These are phyloP conservation scores for Hyles lineata DNA, from an alignment of 2,888 invertebrate species.

Conservation along the genomic window DNA sequence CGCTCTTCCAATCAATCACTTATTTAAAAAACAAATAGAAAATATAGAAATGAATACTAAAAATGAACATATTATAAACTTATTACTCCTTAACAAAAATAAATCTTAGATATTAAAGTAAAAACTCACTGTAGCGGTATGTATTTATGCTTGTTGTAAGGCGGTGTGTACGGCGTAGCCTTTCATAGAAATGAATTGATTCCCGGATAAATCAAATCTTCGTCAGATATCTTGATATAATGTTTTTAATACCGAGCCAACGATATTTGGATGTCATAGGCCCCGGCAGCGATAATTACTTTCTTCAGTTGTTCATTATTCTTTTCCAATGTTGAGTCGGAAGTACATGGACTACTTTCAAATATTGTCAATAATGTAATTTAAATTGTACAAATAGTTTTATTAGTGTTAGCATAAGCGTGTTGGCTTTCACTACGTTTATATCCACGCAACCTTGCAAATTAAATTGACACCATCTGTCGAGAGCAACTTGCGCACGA, in stretches of 20 bases:
- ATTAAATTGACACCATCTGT: conserved; percentile 75
- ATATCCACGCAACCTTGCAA: conserved; percentile 57
- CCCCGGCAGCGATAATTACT: too few relatives aligned
- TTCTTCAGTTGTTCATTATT: too few relatives aligned
- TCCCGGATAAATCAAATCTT: too few relatives aligned
- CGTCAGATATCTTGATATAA: too few relatives aligned
- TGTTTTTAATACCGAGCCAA: too few relatives aligned
- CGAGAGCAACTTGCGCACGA: conserved; percentile 58
- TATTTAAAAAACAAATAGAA: too few relatives aligned
- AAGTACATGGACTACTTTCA: neutral
- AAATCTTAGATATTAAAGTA: conserved; percentile 13
- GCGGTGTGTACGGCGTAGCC: conserved; percentile 69
- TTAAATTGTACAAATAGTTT: conserved; percentile 16
- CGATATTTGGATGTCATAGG: too few relatives aligned
- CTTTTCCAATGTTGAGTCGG: neutral
- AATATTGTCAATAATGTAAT: conserved; percentile 10
- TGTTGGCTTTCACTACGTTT: conserved; percentile 55
- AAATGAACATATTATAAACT: too few relatives aligned
- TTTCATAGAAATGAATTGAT: too few relatives aligned
- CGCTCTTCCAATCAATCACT: too few relatives aligned
- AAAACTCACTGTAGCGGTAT: conserved; percentile 75
- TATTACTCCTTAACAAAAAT: conserved; percentile 6
- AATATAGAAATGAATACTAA: too few relatives aligned
- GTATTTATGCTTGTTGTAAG: conserved; percentile 68
- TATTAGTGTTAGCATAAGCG: neutral